Conservation (phyloP, 2,797 vertebrate genomes). For the Crocidura indochinensis region DNA sequence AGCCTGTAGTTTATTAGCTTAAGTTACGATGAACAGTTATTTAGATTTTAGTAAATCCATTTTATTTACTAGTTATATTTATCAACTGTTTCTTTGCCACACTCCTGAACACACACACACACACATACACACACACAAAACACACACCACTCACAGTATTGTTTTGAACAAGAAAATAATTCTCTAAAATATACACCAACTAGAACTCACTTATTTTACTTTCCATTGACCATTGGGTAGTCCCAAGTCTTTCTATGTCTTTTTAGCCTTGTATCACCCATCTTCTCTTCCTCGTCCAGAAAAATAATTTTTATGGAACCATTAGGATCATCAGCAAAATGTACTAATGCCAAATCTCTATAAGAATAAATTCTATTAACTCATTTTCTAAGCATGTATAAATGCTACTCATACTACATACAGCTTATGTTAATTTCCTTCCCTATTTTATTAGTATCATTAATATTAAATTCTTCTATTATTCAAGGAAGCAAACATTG, state of each 20-base stretch:
- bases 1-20: not conserved
- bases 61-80: too few species aligned
- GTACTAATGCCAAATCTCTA: not conserved
- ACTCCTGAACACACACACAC: too few species aligned
- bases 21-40: too few species aligned
- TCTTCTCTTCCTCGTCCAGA: not conserved
- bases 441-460: not conserved
- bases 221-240: not conserved
- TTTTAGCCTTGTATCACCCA: not conserved
- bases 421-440: not conserved
- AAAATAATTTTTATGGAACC: not conserved
- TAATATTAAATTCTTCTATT: not conserved
- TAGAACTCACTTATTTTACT: not conserved
- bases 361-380: not conserved
- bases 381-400: not conserved
- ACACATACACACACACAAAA: too few species aligned
- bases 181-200: not conserved
- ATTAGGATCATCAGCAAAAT: not conserved
- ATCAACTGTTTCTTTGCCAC: too few species aligned
- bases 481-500: too few species aligned
- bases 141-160: too few species aligned
- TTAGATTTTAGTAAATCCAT: too few species aligned
- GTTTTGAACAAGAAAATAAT: too few species aligned
- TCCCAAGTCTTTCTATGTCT: not conserved
- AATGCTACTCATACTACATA: not conserved